Evolutionary conservation across 2,113 vertebrate species (phyloP).

Genomic region (Ophthalmolycus amberensis): DNA sequence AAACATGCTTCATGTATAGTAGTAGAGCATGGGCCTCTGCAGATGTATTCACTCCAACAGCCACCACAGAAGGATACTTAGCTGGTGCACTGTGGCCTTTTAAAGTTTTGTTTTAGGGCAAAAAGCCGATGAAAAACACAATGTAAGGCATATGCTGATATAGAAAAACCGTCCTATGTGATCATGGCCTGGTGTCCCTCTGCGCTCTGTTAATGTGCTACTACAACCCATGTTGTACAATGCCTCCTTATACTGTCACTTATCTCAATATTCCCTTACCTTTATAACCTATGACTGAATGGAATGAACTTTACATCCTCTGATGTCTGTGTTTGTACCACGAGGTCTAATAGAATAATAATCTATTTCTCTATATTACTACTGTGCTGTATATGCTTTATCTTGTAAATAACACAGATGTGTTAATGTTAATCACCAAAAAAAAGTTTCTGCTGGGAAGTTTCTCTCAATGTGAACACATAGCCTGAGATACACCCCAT

Average conservation of each 20-base stretch:
- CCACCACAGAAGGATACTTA: not conserved
- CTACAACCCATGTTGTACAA: not conserved
- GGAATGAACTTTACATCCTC: slow-evolving; percentile 22
- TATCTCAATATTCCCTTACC: not conserved
- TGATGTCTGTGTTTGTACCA: not conserved
- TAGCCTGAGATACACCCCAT: not conserved
- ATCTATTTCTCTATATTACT: not conserved
- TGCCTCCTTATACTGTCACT: not conserved
- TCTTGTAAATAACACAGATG: slow-evolving; percentile 25
- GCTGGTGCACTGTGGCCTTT: not conserved
- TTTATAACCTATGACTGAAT: slow-evolving; percentile 30
- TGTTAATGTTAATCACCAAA: slow-evolving; percentile 28
- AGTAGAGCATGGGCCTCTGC: not conserved
- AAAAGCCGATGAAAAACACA: not conserved
- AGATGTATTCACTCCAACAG: not conserved
- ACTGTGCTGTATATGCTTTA: not conserved
- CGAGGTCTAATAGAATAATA: not conserved
- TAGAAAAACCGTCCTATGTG: slow-evolving; percentile 38
- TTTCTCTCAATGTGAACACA: not conserved
- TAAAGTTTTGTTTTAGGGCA: not conserved
- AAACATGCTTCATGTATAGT: not conserved
- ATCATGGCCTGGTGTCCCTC: slow-evolving; percentile 46
- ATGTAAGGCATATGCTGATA: not conserved
- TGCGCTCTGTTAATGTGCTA: slow-evolving; percentile 7
- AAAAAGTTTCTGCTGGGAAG: slow-evolving; percentile 9